Conservation (phyloP, 2,113 vertebrate species). For the Mystacornis crossleyi region DNA sequence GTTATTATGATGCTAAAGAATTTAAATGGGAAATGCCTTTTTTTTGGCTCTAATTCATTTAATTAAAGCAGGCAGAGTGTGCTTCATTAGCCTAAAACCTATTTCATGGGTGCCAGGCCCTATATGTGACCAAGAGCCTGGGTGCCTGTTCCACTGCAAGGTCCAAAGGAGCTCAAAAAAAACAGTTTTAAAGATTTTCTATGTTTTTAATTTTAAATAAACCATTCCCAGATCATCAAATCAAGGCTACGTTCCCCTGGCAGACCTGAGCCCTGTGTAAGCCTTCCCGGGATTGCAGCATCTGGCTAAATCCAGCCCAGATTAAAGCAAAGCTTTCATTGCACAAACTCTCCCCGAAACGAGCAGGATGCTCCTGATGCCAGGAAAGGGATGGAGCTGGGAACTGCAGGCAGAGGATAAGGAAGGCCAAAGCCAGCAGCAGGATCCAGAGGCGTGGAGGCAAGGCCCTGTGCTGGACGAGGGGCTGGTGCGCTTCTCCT, state of each 20-base stretch:
- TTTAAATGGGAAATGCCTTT: neutral
- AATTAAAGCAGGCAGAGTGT: neutral
- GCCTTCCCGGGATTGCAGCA: neutral
- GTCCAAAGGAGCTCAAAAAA: neutral
- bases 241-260: neutral
- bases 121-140: accelerated
- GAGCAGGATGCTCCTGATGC: neutral
- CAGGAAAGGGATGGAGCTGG: neutral
- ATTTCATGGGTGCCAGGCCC: neutral
- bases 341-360: neutral
- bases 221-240: neutral
- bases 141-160: neutral
- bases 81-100: neutral
- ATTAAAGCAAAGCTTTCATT: conserved; percentile 24
- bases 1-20: neutral
- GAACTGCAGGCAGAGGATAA: neutral
- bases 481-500: neutral
- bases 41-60: neutral
- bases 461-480: accelerated
- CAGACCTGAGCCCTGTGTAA: neutral
- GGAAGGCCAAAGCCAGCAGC: neutral
- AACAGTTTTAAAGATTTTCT: neutral
- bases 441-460: neutral
- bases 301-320: conserved; percentile 17
- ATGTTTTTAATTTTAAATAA: neutral